These are phyloP conservation scores for Lepisosteus osseus DNA, from an alignment of 2,113 vertebrate genomes.

Conservation along the genomic window DNA sequence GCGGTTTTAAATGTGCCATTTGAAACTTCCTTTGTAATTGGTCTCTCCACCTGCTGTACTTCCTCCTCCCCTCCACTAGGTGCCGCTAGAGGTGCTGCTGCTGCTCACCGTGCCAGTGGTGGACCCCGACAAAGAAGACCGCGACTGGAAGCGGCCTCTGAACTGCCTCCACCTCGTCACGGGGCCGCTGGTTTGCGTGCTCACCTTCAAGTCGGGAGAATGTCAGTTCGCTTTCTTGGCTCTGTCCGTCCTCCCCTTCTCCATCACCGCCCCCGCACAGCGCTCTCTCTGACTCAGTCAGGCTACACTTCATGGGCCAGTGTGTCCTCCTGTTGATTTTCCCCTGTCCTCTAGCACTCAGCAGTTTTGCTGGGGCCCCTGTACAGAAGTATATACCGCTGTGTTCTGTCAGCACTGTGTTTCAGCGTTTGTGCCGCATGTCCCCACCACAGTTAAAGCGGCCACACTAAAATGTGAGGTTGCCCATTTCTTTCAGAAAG, in stretches of 20 bases:
- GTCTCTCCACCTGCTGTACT: constrained; percentile 8
- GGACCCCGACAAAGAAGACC: constrained; percentile 84
- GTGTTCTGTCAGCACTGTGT: too few species aligned
- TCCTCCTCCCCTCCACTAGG: constrained; percentile 46
- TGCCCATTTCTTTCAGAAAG: too few species aligned
- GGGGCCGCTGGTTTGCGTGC: constrained; percentile 75
- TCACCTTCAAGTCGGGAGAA: constrained; percentile 78
- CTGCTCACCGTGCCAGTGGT: constrained; percentile 83
- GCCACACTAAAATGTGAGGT: too few species aligned
- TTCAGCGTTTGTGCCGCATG: too few species aligned
- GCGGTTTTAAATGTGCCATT: too few species aligned
- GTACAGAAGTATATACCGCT: too few species aligned
- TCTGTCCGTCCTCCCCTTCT: too few species aligned
- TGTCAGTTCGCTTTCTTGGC: constrained; percentile 67
- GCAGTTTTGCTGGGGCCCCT: too few species aligned
- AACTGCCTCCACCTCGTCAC: constrained; percentile 87
- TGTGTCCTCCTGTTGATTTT: too few species aligned
- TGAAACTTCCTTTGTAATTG: too few species aligned
- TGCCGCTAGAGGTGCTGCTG: constrained; percentile 81
- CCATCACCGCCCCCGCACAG: background rate
- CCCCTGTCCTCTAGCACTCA: too few species aligned
- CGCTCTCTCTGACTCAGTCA: background rate
- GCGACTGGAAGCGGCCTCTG: constrained; percentile 91
- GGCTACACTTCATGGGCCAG: background rate
- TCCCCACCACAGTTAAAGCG: too few species aligned